Evolutionary conservation across 1,140 invertebrate genomes (phyloP).

Genomic region (Cotesia chilonis): DNA sequence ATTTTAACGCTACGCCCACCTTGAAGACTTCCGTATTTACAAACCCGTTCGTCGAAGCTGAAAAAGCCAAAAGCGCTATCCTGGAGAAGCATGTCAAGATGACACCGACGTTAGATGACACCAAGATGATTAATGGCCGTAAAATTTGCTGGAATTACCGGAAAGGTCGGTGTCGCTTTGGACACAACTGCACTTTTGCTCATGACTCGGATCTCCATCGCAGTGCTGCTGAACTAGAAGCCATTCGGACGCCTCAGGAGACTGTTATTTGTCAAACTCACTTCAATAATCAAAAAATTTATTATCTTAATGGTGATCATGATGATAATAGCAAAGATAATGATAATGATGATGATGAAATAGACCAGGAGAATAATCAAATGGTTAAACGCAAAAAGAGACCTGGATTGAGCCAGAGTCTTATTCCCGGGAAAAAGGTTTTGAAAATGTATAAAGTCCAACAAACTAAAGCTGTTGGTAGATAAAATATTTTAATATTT

Average conservation of each 20-base stretch:
- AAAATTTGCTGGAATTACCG: slow-evolving; percentile 94
- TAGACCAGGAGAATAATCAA: slow-evolving; percentile 68
- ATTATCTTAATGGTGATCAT: slow-evolving; percentile 50
- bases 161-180: slow-evolving; percentile 89
- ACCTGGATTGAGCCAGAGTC: slow-evolving; percentile 78
- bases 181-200: slow-evolving; percentile 90
- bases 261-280: slow-evolving; percentile 63
- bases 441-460: slow-evolving; percentile 79
- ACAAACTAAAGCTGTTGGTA: slow-evolving; percentile 65
- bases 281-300: slow-evolving; percentile 51
- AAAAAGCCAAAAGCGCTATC: slow-evolving; percentile 84
- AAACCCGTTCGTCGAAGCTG: slow-evolving; percentile 90
- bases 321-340: slow-evolving; percentile 53
- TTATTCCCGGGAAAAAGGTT: slow-evolving; percentile 86
- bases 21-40: slow-evolving; percentile 79
- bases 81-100: slow-evolving; percentile 95
- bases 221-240: slow-evolving; percentile 67
- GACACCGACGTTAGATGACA: slow-evolving; percentile 75
- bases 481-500: slow-evolving; percentile 52
- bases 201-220: slow-evolving; percentile 86
- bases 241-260: slow-evolving; percentile 66
- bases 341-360: slow-evolving; percentile 60
- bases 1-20: slow-evolving; percentile 61
- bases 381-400: slow-evolving; percentile 74
- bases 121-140: slow-evolving; percentile 82